Conservation (phyloP, 2,113 vertebrate genomes). For the Cariama cristata region DNA sequence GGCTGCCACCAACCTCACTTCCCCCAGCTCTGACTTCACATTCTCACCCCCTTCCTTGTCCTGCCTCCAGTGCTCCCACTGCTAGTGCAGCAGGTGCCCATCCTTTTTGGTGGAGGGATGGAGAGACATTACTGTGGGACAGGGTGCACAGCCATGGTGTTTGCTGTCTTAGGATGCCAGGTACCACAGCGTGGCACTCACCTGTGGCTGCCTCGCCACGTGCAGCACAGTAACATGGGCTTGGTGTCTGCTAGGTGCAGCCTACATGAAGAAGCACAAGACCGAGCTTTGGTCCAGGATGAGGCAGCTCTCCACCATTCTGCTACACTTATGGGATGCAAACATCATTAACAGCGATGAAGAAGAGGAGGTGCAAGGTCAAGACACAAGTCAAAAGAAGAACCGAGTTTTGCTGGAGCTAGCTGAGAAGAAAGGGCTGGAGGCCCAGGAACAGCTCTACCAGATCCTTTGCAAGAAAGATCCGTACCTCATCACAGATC, state of each 20-base stretch:
- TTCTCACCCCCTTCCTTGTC: background rate
- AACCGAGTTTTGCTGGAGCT: background rate
- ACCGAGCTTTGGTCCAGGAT: background rate
- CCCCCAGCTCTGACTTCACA: background rate
- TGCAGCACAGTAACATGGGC: background rate
- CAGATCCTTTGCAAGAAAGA: background rate
- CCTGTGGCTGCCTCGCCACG: rapidly evolving
- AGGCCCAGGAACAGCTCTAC: background rate
- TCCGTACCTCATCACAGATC: background rate
- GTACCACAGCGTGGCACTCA: background rate
- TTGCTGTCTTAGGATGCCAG: background rate
- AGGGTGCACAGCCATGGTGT: background rate
- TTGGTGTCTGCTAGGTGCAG: background rate
- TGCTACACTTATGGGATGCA: background rate
- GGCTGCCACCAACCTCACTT: background rate
- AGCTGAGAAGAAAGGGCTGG: background rate
- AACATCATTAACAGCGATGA: background rate
- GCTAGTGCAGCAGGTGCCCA: background rate
- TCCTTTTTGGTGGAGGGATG: background rate
- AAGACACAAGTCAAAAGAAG: rapidly evolving
- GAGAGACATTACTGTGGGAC: background rate
- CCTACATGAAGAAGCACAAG: background rate
- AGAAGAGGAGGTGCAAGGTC: background rate
- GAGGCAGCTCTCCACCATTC: background rate
- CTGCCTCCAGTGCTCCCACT: background rate